phyloP scores from a whole-genome alignment of 2,888 invertebrate genomes.

The Thelaira solivaga region DNA sequence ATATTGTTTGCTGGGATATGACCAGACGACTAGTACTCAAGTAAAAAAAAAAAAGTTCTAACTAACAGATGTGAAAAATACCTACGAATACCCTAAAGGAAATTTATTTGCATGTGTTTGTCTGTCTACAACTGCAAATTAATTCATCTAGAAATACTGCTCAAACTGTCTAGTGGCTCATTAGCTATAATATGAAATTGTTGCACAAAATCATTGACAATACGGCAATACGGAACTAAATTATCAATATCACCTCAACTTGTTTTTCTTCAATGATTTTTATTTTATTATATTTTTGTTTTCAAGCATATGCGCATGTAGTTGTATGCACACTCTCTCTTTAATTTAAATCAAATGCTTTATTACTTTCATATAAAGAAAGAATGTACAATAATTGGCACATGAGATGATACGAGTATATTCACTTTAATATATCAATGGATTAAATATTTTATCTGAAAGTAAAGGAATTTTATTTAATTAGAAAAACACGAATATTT shows the following conservation, averaged over 20 bases:
- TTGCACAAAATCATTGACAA: constrained; percentile 46
- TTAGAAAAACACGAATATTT: no score
- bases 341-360: constrained; percentile 37
- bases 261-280: constrained; percentile 15
- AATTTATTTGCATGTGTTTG: neutral
- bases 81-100: constrained; percentile 13
- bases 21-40: neutral
- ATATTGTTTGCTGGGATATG: no score
- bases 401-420: neutral
- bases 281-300: neutral
- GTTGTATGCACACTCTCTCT: constrained; percentile 32
- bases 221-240: constrained; percentile 50
- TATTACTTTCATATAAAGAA: constrained; percentile 40
- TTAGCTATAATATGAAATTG: neutral
- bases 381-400: constrained; percentile 23
- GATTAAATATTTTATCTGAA: neutral
- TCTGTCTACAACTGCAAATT: neutral
- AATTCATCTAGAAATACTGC: neutral
- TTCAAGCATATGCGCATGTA: constrained; percentile 3
- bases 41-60: neutral
- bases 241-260: constrained; percentile 53
- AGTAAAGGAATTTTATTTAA: no score
- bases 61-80: constrained; percentile 28
- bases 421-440: neutral
- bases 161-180: constrained; percentile 29